Conservation (phyloP, 2,888 invertebrate genomes). For the Meteorus cinctellus region DNA sequence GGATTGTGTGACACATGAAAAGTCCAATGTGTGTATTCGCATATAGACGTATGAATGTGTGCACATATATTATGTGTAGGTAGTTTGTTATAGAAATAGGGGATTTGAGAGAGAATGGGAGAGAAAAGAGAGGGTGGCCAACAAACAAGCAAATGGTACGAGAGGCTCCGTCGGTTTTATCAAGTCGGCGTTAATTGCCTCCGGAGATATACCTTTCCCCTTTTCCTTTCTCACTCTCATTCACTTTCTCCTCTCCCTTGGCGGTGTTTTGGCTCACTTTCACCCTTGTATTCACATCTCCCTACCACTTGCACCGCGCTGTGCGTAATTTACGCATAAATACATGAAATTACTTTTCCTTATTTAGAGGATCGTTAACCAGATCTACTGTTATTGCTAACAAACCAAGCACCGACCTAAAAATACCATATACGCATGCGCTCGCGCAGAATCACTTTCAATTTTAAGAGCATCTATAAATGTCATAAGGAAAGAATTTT, state of each 20-base stretch:
- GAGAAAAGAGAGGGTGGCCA: neutral
- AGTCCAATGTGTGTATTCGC: neutral
- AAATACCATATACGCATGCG: neutral
- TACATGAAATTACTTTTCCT: conserved; percentile 73
- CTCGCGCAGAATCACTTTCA: neutral
- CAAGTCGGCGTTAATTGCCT: conserved; percentile 70
- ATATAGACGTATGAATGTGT: neutral
- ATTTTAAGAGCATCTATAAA: no score
- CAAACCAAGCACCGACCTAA: conserved; percentile 57
- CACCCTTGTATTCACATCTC: neutral
- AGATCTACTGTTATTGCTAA: conserved; percentile 72
- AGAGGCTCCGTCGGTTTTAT: conserved; percentile 56
- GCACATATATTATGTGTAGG: neutral
- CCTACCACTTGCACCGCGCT: neutral
- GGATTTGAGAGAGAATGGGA: no score
- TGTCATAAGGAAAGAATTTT: no score
- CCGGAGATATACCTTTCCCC: conserved; percentile 57
- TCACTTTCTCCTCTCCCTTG: conserved; percentile 5
- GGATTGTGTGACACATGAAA: neutral
- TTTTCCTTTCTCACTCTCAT: conserved; percentile 18
- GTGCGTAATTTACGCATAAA: conserved; percentile 72
- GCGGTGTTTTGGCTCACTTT: neutral
- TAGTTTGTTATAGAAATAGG: neutral
- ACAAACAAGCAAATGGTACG: conserved; percentile 11
- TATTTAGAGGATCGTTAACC: conserved; percentile 73